A percentile compares a stretch with the other conserved stretches of the same genome.
These are phyloP conservation scores for Drosophila flavopinicola DNA, from an alignment of 2,888 invertebrate genomes.

Conservation along the genomic window DNA sequence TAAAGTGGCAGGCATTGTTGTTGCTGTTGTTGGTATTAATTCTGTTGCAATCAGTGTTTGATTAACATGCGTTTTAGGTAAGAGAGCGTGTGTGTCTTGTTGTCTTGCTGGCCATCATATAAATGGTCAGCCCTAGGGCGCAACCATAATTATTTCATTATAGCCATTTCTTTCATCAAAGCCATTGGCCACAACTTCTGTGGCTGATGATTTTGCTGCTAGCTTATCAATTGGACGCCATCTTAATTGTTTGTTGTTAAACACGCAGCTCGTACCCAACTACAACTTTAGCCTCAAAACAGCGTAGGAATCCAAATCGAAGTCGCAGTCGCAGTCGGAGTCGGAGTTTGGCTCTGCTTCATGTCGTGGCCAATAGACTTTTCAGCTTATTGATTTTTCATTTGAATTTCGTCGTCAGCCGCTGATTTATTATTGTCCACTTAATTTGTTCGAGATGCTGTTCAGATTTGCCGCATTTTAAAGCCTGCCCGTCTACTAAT, in stretches of 20 bases:
- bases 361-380: constrained; percentile 59
- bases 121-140: constrained; percentile 67
- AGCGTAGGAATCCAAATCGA: not conserved
- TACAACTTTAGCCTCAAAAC: constrained; percentile 21
- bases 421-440: constrained; percentile 75
- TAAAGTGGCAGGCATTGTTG: constrained; percentile 66
- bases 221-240: constrained; percentile 79
- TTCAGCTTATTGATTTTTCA: constrained; percentile 79
- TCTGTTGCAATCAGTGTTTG: constrained; percentile 68
- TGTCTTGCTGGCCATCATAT: constrained; percentile 47
- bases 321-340: not conserved
- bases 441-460: constrained; percentile 77
- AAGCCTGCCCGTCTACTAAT: constrained; percentile 53
- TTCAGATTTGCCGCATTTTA: constrained; percentile 62
- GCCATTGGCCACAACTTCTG: constrained; percentile 73
- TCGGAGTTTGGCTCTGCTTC: constrained; percentile 5
- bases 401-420: constrained; percentile 76
- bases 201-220: constrained; percentile 73
- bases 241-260: constrained; percentile 82
- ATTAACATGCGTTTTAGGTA: constrained; percentile 73
- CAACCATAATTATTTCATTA: constrained; percentile 81
- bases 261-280: constrained; percentile 70
- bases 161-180: constrained; percentile 76
- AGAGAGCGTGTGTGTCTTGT: constrained; percentile 26
- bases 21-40: constrained; percentile 33